Percentiles rank a stretch among this genome's conserved stretches.
These are phyloP conservation scores for Ranitomeya variabilis DNA, from an alignment of 2,113 vertebrate species.

Conservation along the genomic window DNA sequence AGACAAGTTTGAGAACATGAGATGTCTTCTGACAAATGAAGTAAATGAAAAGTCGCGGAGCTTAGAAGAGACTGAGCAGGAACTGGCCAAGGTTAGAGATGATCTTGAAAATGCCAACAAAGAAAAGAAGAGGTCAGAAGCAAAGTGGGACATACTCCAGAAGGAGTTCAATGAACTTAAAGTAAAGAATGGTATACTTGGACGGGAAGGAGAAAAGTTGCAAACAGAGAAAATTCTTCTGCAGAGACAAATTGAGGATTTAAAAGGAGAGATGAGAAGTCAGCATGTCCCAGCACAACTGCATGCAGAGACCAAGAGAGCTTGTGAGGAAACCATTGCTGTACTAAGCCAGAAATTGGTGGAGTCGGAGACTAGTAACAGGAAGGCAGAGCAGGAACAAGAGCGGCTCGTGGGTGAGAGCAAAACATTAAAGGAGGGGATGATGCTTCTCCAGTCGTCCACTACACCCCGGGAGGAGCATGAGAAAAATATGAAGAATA, in stretches of 20 bases:
- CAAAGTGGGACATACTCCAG: constrained; percentile 72
- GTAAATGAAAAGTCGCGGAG: constrained; percentile 83
- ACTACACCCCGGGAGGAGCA: constrained; percentile 75
- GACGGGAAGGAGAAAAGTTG: constrained; percentile 77
- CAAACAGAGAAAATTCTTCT: constrained; percentile 78
- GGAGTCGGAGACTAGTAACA: constrained; percentile 76
- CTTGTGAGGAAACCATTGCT: constrained; percentile 72
- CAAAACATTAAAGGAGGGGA: constrained; percentile 68
- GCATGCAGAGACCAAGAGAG: constrained; percentile 80
- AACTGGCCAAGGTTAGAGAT: constrained; percentile 74
- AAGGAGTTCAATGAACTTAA: constrained; percentile 78
- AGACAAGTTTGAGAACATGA: constrained; percentile 90
- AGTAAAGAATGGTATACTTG: constrained; percentile 78
- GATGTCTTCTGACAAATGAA: constrained; percentile 79
- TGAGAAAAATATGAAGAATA: constrained; percentile 69
- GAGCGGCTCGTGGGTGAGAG: constrained; percentile 78
- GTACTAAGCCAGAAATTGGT: constrained; percentile 83
- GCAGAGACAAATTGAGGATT: constrained; percentile 79
- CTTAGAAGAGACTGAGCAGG: constrained; percentile 76
- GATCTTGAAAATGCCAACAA: constrained; percentile 59
- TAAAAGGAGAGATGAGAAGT: constrained; percentile 78
- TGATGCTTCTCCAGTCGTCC: constrained; percentile 71
- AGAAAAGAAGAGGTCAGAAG: constrained; percentile 37
- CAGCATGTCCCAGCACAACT: constrained; percentile 80
- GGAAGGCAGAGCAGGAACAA: constrained; percentile 77